A percentile compares a stretch with the other conserved stretches of the same genome.
These are phyloP conservation scores for Pedetes capensis DNA, from an alignment of 2,113 vertebrate species.

Conservation along the genomic window DNA sequence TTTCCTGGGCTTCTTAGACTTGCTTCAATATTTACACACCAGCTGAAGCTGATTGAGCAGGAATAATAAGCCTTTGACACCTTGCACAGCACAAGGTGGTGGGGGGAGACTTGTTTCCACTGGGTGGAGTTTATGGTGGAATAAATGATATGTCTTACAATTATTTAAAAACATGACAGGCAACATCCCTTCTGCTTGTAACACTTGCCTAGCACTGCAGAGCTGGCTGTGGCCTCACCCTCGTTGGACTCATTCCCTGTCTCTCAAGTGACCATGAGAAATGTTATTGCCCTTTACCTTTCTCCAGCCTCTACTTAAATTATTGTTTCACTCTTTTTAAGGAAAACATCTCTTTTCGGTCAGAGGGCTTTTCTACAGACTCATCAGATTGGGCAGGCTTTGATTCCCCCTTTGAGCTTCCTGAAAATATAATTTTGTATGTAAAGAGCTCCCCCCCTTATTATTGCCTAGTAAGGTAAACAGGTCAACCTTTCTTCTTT, in stretches of 20 bases:
- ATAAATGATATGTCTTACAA: not conserved
- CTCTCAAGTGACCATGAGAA: not conserved
- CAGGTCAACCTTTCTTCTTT: constrained; percentile 11
- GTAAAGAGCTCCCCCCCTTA: not conserved
- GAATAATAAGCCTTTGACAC: constrained; percentile 10
- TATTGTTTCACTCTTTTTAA: constrained; percentile 38
- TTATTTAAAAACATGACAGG: not conserved
- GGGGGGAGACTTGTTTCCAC: not conserved
- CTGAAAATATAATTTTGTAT: not conserved
- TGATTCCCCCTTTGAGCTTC: not conserved
- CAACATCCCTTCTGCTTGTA: not conserved
- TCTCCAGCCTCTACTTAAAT: not conserved
- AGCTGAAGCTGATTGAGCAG: not conserved
- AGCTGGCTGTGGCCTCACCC: not conserved
- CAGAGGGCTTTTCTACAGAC: not conserved
- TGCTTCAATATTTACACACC: constrained; percentile 65
- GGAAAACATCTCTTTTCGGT: not conserved
- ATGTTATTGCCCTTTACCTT: not conserved
- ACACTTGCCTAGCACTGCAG: not conserved
- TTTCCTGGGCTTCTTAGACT: constrained; percentile 49
- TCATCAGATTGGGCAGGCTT: not conserved
- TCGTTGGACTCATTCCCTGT: not conserved
- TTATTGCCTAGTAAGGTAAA: constrained; percentile 35
- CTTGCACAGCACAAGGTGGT: not conserved
- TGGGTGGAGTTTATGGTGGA: not conserved